phyloP scores from a whole-genome alignment of 1,140 invertebrate genomes.

The Paraescarpia echinospica region DNA sequence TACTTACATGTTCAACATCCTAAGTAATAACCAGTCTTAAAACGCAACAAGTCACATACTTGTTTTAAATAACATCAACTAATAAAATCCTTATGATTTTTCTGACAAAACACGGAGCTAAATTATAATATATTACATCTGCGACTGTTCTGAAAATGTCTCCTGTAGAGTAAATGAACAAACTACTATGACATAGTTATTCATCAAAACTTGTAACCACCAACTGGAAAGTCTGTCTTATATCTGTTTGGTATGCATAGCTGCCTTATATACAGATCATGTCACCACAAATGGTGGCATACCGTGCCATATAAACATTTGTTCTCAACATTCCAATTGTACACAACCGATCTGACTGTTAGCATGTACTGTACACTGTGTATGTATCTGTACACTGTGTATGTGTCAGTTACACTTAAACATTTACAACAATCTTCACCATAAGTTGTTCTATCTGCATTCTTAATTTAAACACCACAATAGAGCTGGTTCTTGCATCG shows the following conservation, averaged over 20 bases:
- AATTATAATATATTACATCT: conserved; percentile 2
- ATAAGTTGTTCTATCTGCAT: not conserved
- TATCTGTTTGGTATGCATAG: not conserved
- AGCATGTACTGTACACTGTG: not conserved
- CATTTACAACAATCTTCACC: not conserved
- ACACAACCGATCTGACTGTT: not conserved
- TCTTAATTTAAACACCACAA: no score
- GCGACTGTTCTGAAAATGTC: not conserved
- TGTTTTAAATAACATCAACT: not conserved
- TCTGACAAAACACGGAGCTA: not conserved
- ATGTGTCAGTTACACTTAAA: not conserved
- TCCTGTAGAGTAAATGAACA: not conserved
- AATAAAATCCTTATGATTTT: not conserved
- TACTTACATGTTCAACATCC: not conserved
- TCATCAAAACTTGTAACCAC: not conserved
- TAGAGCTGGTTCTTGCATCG: no score
- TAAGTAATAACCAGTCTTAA: not conserved
- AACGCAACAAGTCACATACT: not conserved
- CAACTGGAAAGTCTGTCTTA: not conserved
- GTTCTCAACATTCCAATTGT: not conserved
- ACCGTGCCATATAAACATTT: not conserved
- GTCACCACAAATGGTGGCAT: not conserved
- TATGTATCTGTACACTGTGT: not conserved
- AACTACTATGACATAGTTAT: not conserved
- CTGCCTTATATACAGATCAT: not conserved